A percentile compares a stretch with the other conserved stretches of the same genome.
Evolutionary conservation across 2,797 vertebrate species (phyloP).

Genomic region (Dryobates pubescens): DNA sequence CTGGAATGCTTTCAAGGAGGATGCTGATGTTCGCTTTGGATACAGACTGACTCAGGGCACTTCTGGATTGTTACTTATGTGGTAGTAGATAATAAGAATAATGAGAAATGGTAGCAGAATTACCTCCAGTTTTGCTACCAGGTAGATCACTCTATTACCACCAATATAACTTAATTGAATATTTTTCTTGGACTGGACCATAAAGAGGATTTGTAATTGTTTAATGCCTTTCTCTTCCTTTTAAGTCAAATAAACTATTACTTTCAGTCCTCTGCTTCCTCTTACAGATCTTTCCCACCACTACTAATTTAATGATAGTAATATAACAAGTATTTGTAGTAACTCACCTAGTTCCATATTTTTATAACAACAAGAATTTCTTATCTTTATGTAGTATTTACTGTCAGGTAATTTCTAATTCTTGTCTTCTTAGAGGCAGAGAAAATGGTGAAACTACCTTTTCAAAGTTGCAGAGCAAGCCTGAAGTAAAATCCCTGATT

Average conservation of each 20-base stretch:
- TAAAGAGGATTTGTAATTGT: not conserved
- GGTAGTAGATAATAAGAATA: conserved; percentile 17
- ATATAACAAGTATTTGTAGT: not conserved
- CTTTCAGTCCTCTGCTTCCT: conserved; percentile 14
- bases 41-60: conserved; percentile 51
- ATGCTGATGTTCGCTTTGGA: conserved; percentile 49
- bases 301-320: not conserved
- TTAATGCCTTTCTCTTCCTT: not conserved
- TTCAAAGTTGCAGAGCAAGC: not conserved
- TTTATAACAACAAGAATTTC: not conserved
- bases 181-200: conserved; percentile 23
- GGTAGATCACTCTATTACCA: not conserved
- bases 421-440: not conserved
- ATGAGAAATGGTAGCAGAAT: conserved; percentile 44
- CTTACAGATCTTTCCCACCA: not conserved
- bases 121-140: conserved; percentile 25
- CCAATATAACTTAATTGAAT: not conserved
- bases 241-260: not conserved
- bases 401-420: not conserved
- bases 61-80: conserved; percentile 50
- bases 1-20: conserved; percentile 77
- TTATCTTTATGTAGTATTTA: not conserved
- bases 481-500: not conserved
- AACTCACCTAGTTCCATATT: not conserved
- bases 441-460: not conserved